Base-by-base conservation (phyloP, 2,113 vertebrate genomes). In the Cheilinus undulatus region DNA sequence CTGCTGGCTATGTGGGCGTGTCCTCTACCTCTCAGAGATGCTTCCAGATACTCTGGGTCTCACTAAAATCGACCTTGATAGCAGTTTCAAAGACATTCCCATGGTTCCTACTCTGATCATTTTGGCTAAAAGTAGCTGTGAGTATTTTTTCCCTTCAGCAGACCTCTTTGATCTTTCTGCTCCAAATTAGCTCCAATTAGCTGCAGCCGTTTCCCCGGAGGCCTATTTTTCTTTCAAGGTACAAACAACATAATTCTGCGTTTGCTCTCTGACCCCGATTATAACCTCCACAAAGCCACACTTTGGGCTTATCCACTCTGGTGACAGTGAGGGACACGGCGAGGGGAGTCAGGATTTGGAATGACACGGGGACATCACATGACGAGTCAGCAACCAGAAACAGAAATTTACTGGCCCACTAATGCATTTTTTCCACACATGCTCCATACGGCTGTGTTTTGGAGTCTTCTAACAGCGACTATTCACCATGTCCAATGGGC, bases 321-420 rank as follows among this genome's bases (percentile, higher is more conserved):
- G 61, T 30, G 52, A 76, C 57, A 60, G 62, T 6, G 58, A 61
- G 43, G n/a, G 27, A 26, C 52, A 0, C 0, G 3, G 19, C 8
- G 15, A 42, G 32, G 34, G 22, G 42, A 28, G 40, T 27, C 34
- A 26, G 34, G 67, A 53, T 71, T 63, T 62, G 26, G 28, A 74
- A 38, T n/a, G 65, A 74, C 76, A 71, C 58, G 4, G 36, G n/a
- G 32, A 14, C 28, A 9, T 78, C 83, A 77, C 74, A 74, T 76
- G n/a, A 85, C n/a, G 1, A 45, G 51, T 67, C 64, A 53, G 49
- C 52, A 24, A 63, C n/a, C 36, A 64, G 15, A 70, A 67, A 43
- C n/a, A 28, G 15, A 63, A 65, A 80, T 64, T 38, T 67, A 23
- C 32, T 34, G 27, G 38, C 30, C 4, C 32, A 45, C 43, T 54